These are phyloP conservation scores for Polydrusus tereticollis DNA, from an alignment of 2,888 invertebrate species.

Conservation along the genomic window DNA sequence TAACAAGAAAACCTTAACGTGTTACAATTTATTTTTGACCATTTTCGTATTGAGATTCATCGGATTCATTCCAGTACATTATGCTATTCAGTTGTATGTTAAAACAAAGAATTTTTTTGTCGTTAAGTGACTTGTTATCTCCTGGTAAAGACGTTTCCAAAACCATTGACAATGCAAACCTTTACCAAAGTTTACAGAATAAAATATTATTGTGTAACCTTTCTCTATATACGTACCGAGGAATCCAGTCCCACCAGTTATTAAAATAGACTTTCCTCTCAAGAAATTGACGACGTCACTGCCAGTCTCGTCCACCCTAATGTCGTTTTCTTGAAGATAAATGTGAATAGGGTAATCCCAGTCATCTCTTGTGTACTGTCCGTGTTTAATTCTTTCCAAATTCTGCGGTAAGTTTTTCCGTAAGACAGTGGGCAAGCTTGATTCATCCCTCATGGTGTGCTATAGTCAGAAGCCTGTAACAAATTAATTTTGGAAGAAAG, in stretches of 20 bases:
- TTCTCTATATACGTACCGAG: constrained; percentile 28
- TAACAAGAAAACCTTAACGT: too few relatives aligned
- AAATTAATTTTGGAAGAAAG: neutral
- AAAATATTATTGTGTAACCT: neutral
- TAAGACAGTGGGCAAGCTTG: constrained; percentile 17
- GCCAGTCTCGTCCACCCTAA: constrained; percentile 33
- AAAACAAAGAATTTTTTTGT: too few relatives aligned
- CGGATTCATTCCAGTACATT: too few relatives aligned
- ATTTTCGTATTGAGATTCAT: too few relatives aligned
- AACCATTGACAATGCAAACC: too few relatives aligned
- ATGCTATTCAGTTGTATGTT: too few relatives aligned
- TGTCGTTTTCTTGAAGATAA: constrained; percentile 37
- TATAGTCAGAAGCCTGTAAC: neutral
- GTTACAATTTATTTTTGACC: too few relatives aligned
- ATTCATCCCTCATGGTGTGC: constrained; percentile 5
- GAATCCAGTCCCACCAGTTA: constrained; percentile 45
- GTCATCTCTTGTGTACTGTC: constrained; percentile 1
- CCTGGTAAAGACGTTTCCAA: too few relatives aligned
- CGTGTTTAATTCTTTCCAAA: constrained; percentile 40
- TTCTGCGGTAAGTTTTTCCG: constrained; percentile 26
- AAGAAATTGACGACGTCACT: constrained; percentile 40
- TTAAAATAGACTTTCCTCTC: constrained; percentile 34
- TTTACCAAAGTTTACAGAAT: too few relatives aligned
- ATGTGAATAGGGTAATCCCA: constrained; percentile 31
- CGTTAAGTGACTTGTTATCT: too few relatives aligned